Percentiles rank a stretch among this genome's conserved stretches.
These are phyloP conservation scores for Corythoichthys haematopterus DNA, from an alignment of 2,113 vertebrate species.

Conservation along the genomic window DNA sequence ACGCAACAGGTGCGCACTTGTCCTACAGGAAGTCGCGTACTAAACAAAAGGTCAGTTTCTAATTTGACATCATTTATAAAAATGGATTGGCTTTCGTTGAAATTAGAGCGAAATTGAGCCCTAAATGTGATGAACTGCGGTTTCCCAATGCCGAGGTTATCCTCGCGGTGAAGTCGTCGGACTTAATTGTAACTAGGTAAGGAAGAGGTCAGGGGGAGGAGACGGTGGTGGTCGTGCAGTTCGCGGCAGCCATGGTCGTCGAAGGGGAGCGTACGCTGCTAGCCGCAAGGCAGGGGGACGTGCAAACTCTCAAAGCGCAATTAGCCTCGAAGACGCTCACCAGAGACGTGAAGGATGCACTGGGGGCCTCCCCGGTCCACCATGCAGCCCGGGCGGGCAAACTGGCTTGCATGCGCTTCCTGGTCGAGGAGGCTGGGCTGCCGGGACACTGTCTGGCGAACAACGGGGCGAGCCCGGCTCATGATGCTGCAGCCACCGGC, in stretches of 20 bases:
- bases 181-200: slow-evolving; percentile 1
- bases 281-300: slow-evolving; percentile 83
- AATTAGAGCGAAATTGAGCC: slow-evolving; percentile 5
- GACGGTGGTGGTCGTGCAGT: slow-evolving; percentile 6
- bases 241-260: slow-evolving; percentile 67
- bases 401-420: slow-evolving; percentile 80
- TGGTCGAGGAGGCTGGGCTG: slow-evolving; percentile 83
- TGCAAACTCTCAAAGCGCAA: slow-evolving; percentile 75
- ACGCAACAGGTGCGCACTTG: slow-evolving; percentile 29
- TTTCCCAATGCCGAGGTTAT: slow-evolving; percentile 24
- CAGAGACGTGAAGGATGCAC: slow-evolving; percentile 71
- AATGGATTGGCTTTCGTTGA: background rate
- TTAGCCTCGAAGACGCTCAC: slow-evolving; percentile 67
- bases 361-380: slow-evolving; percentile 85
- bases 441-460: slow-evolving; percentile 74
- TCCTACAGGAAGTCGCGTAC: background rate
- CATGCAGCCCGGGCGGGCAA: slow-evolving; percentile 86
- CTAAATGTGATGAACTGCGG: slow-evolving; percentile 19
- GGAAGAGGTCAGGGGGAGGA: background rate
- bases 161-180: slow-evolving; percentile 37
- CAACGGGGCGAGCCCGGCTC: slow-evolving; percentile 88
- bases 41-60: background rate
- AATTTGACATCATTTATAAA: background rate
- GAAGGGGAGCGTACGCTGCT: slow-evolving; percentile 74
- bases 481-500: slow-evolving; percentile 93